Evolutionary conservation across 2,888 invertebrate genomes (phyloP).

Genomic region (Elysia crispata): DNA sequence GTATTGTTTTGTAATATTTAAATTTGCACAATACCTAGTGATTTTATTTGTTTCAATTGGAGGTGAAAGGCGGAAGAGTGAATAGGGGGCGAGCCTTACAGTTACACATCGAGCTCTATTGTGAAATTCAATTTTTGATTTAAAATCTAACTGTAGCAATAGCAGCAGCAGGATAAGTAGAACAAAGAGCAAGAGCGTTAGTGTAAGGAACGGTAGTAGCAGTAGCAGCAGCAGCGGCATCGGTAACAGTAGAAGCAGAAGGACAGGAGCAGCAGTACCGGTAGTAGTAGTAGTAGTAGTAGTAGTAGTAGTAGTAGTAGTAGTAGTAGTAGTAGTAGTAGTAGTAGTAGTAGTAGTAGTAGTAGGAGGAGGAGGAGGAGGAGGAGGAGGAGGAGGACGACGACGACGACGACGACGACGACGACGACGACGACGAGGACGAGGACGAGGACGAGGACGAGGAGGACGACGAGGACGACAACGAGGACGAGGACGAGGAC

Average conservation of each 20-base stretch:
- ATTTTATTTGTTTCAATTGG: too few relatives aligned
- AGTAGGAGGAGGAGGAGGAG: background rate
- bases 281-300: slow-evolving; percentile 25
- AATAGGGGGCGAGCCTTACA: too few relatives aligned
- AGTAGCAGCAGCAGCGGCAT: slow-evolving; percentile 13
- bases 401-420: background rate
- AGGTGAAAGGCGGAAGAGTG: too few relatives aligned
- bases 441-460: background rate
- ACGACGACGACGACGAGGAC: background rate
- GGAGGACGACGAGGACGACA: background rate
- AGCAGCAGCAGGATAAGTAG: background rate
- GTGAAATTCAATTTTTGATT: too few relatives aligned
- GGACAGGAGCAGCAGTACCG: slow-evolving; percentile 4
- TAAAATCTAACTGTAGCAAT: background rate
- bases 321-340: slow-evolving; percentile 32
- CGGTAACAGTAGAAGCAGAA: slow-evolving; percentile 16
- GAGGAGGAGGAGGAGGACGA: background rate
- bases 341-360: slow-evolving; percentile 30
- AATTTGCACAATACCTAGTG: too few relatives aligned
- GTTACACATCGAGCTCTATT: too few relatives aligned
- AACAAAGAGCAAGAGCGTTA: background rate
- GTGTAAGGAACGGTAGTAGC: slow-evolving; percentile 5
- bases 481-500: background rate
- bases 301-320: slow-evolving; percentile 29
- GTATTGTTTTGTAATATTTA: too few relatives aligned